A percentile compares a stretch with the other conserved stretches of the same genome.
These are phyloP conservation scores for Xyliphius kryptos DNA, from an alignment of 2,113 vertebrate genomes.

Conservation along the genomic window DNA sequence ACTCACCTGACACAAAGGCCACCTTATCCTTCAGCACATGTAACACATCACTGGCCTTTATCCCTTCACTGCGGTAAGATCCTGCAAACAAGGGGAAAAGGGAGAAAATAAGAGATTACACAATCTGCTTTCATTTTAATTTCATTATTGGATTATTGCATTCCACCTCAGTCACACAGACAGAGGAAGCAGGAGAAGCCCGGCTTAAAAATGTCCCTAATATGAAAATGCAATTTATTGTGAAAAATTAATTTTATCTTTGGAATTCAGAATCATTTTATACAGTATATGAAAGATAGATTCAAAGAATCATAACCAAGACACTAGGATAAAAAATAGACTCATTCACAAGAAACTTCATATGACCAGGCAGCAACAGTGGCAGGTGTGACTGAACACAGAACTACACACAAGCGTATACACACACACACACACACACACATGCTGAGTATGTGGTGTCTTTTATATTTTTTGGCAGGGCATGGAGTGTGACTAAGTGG, in stretches of 20 bases:
- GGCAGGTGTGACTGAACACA: background rate
- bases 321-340: background rate
- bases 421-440: too few species aligned
- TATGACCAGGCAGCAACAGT: background rate
- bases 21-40: conserved; percentile 96
- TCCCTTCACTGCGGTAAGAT: conserved; percentile 86
- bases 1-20: conserved; percentile 97
- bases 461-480: conserved; percentile 16
- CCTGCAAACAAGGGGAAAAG: conserved; percentile 61
- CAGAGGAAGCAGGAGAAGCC: background rate
- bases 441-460: background rate
- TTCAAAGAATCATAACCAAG: background rate
- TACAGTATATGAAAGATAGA: background rate
- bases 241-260: background rate
- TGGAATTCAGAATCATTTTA: background rate
- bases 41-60: conserved; percentile 94
- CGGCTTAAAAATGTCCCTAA: background rate
- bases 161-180: conserved; percentile 43
- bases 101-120: conserved; percentile 13
- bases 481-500: conserved; percentile 29
- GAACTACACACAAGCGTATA: too few species aligned
- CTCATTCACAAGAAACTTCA: conserved; percentile 3
- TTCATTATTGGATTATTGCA: conserved; percentile 53
- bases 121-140: conserved; percentile 36
- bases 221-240: conserved; percentile 1